Percentiles rank a stretch among this genome's conserved stretches.
phyloP scores from a whole-genome alignment of 2,113 vertebrate genomes.

The Pedionomus torquatus region DNA sequence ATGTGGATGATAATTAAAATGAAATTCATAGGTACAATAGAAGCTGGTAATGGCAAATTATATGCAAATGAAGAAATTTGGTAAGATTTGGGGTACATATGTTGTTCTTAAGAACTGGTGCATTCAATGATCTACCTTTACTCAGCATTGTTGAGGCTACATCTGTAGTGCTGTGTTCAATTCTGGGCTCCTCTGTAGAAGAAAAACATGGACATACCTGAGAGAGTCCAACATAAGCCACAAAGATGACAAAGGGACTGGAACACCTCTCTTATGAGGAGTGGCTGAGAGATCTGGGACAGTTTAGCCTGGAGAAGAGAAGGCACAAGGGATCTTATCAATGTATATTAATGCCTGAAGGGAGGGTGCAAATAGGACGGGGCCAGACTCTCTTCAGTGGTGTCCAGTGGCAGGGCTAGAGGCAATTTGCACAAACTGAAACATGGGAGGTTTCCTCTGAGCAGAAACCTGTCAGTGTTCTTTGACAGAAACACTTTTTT shows the following conservation, averaged over 20 bases:
- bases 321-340: background rate
- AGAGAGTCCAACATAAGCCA: background rate
- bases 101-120: background rate
- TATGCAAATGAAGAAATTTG: background rate
- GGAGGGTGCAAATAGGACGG: background rate
- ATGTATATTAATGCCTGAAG: background rate
- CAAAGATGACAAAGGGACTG: background rate
- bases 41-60: background rate
- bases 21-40: background rate
- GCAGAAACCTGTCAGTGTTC: too few species aligned
- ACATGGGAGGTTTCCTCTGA: background rate
- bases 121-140: background rate
- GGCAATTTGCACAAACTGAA: background rate
- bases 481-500: background rate
- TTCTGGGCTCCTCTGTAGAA: background rate
- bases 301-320: background rate
- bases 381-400: background rate
- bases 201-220: background rate
- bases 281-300: background rate
- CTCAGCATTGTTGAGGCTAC: background rate
- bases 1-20: background rate
- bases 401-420: background rate
- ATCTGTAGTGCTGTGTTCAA: rapidly evolving
- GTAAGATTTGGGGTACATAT: background rate
- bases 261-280: background rate